phyloP scores from a whole-genome alignment of 2,113 vertebrate species.

The Zingel zingel region DNA sequence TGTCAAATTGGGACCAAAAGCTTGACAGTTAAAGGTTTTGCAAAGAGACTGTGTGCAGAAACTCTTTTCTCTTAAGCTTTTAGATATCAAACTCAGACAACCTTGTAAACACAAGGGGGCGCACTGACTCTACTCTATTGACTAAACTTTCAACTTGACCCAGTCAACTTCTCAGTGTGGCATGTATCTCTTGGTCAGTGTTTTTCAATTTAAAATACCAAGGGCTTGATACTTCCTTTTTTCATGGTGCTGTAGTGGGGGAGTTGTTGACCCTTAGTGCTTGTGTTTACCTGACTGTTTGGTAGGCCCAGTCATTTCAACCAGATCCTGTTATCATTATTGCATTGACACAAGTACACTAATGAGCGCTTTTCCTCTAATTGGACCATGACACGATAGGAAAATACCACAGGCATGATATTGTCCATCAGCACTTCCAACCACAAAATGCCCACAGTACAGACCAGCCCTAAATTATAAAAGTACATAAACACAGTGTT shows the following conservation, averaged over 20 bases:
- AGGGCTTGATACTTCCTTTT: not conserved
- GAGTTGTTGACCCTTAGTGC: constrained; percentile 11
- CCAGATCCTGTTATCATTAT: constrained; percentile 45
- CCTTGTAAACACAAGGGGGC: constrained; percentile 46
- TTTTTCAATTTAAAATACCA: constrained; percentile 18
- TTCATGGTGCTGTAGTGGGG: not conserved
- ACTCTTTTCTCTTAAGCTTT: constrained; percentile 7
- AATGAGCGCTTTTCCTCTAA: constrained; percentile 60
- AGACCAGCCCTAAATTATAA: not conserved
- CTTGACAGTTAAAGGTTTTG: not conserved
- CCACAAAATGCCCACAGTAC: constrained; percentile 24
- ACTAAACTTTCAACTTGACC: not conserved
- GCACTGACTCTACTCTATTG: constrained; percentile 5
- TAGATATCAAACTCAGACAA: not conserved
- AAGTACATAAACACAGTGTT: constrained; percentile 24
- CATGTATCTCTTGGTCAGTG: not conserved
- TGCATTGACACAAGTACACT: constrained; percentile 51
- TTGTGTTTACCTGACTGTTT: constrained; percentile 40
- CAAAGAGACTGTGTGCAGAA: not conserved
- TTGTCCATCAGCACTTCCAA: constrained; percentile 15
- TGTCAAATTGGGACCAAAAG: not conserved
- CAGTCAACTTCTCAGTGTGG: too few species aligned
- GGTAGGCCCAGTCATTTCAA: constrained; percentile 11
- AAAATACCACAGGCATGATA: constrained; percentile 56
- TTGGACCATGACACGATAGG: constrained; percentile 55